These are phyloP conservation scores for Pseudachorutes palmiensis DNA, from an alignment of 1,140 invertebrate species.

Conservation along the genomic window DNA sequence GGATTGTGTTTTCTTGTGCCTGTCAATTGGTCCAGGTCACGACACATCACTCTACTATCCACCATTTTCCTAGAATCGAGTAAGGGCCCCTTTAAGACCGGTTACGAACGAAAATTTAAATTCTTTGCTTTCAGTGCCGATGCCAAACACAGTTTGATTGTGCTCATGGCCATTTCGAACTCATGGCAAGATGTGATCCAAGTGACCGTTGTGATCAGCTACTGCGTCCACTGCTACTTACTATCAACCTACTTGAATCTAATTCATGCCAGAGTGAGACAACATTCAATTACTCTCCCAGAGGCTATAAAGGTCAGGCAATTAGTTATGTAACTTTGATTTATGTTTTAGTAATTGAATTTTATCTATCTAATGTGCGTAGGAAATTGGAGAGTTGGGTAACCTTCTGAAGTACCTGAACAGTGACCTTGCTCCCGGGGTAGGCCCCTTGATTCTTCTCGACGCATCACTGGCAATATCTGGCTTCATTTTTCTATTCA, in stretches of 20 bases:
- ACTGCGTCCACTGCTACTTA: conserved; percentile 68
- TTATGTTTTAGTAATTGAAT: neutral
- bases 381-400: conserved; percentile 65
- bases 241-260: conserved; percentile 61
- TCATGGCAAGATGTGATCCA: conserved; percentile 68
- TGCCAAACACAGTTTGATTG: conserved; percentile 44
- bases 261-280: conserved; percentile 58
- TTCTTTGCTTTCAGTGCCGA: neutral
- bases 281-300: conserved; percentile 57
- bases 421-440: conserved; percentile 58
- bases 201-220: conserved; percentile 66
- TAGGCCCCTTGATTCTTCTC: conserved; percentile 63
- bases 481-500: conserved; percentile 56
- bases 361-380: conserved; percentile 14
- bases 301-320: conserved; percentile 71
- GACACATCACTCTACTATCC: conserved; percentile 51
- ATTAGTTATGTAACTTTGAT: conserved; percentile 30
- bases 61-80: conserved; percentile 41
- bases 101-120: neutral
- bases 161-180: conserved; percentile 57
- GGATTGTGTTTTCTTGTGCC: conserved; percentile 57
- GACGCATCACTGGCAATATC: conserved; percentile 62
- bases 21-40: conserved; percentile 57
- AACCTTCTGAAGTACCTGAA: conserved; percentile 66
- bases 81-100: too few species aligned